Evolutionary conservation across 2,888 invertebrate genomes (phyloP).

Genomic region (Drosophila tanythrix): DNA sequence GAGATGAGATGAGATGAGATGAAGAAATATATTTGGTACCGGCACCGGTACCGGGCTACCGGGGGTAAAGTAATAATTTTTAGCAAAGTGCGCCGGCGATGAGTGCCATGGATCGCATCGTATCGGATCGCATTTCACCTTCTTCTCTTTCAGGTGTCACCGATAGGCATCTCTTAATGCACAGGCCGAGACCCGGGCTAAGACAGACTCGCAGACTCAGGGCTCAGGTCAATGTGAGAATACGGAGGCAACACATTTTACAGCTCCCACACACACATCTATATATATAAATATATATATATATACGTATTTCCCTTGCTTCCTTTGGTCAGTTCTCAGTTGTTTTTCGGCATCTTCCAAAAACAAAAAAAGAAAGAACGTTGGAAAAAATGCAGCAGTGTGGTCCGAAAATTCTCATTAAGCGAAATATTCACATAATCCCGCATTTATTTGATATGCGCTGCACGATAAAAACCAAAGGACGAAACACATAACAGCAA

Average conservation of each 20-base stretch:
- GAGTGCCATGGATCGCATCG: slow-evolving; percentile 74
- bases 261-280: slow-evolving; percentile 49
- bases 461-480: slow-evolving; percentile 62
- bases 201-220: slow-evolving; percentile 12
- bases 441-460: slow-evolving; percentile 81
- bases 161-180: slow-evolving; percentile 84
- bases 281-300: not conserved
- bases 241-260: slow-evolving; percentile 63
- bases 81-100: slow-evolving; percentile 69
- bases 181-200: slow-evolving; percentile 47
- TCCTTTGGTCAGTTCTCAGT: slow-evolving; percentile 45
- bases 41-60: slow-evolving; percentile 46
- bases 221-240: slow-evolving; percentile 55
- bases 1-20: slow-evolving; percentile 40
- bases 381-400: slow-evolving; percentile 57
- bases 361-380: slow-evolving; percentile 11
- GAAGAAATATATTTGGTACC: slow-evolving; percentile 65
- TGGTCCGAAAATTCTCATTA: slow-evolving; percentile 81
- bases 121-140: slow-evolving; percentile 83
- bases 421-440: slow-evolving; percentile 81
- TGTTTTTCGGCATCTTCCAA: slow-evolving; percentile 49
- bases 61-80: slow-evolving; percentile 68
- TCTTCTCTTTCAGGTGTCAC: slow-evolving; percentile 83
- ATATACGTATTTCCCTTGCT: slow-evolving; percentile 14
- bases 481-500: slow-evolving; percentile 41